Conservation (phyloP, 2,113 vertebrate genomes). For the Seriola rivoliana region DNA sequence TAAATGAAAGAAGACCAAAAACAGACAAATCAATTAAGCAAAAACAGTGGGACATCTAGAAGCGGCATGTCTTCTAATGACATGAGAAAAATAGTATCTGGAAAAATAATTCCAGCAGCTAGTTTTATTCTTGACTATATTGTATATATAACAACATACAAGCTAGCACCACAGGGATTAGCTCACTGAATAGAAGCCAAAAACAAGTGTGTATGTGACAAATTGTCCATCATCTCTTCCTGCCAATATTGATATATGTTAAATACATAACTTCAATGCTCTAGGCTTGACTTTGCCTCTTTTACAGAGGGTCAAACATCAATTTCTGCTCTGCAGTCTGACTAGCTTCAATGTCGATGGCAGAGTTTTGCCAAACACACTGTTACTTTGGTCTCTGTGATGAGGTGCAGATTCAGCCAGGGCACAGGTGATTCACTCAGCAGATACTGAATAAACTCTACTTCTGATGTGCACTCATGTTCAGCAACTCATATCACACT, state of each 20-base stretch:
- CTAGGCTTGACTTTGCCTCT: too few relatives aligned
- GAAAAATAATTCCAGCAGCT: slow-evolving; percentile 2
- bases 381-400: background rate
- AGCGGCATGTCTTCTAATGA: background rate
- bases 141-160: too few relatives aligned
- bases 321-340: background rate
- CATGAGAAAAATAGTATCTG: background rate
- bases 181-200: too few relatives aligned
- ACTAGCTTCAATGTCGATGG: background rate
- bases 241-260: background rate
- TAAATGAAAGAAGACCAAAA: background rate
- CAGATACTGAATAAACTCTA: background rate
- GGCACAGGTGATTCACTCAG: too few relatives aligned
- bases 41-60: background rate
- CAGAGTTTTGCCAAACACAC: background rate
- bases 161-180: background rate
- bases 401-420: too few relatives aligned
- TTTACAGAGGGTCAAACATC: too few relatives aligned
- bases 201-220: too few relatives aligned
- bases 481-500: slow-evolving; percentile 76
- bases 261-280: too few relatives aligned
- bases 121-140: background rate
- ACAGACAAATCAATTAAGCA: background rate
- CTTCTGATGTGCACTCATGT: background rate
- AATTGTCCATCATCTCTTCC: background rate